These are phyloP conservation scores for Pyrgilauda ruficollis DNA, from an alignment of 2,113 vertebrate species.

Conservation along the genomic window DNA sequence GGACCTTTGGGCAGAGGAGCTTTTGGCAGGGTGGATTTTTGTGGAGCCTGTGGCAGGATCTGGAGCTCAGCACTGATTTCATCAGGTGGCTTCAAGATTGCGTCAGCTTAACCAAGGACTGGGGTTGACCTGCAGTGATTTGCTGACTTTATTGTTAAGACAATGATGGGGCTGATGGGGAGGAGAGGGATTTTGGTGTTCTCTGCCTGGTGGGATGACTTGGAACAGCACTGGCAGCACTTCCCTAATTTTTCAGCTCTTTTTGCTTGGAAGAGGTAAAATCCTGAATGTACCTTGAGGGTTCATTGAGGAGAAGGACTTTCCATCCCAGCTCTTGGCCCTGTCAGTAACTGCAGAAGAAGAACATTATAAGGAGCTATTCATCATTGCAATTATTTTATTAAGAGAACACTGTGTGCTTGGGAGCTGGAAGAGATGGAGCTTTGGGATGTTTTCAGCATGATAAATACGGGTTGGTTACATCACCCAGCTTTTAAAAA, in stretches of 20 bases:
- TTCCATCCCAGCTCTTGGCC: constrained; percentile 1
- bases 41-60: background rate
- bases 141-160: background rate
- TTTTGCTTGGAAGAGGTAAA: background rate
- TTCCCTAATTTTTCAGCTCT: background rate
- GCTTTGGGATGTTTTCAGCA: constrained; percentile 64
- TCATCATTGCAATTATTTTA: constrained; percentile 67
- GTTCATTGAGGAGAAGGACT: background rate
- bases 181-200: background rate
- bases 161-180: background rate
- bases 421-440: constrained; percentile 48
- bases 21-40: background rate
- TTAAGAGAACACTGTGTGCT: constrained; percentile 63
- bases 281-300: background rate
- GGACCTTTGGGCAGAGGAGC: background rate
- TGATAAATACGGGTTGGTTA: constrained; percentile 52
- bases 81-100: background rate
- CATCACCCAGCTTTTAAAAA: constrained; percentile 46
- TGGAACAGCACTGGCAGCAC: background rate
- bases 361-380: constrained; percentile 44
- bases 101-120: background rate
- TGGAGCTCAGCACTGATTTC: background rate
- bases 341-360: constrained; percentile 24
- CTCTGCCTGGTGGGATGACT: background rate
- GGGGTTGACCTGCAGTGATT: background rate